Percentiles rank a stretch among this genome's conserved stretches.
These are phyloP conservation scores for Thaumatotibia leucotreta DNA, from an alignment of 1,140 invertebrate species.

Conservation along the genomic window DNA sequence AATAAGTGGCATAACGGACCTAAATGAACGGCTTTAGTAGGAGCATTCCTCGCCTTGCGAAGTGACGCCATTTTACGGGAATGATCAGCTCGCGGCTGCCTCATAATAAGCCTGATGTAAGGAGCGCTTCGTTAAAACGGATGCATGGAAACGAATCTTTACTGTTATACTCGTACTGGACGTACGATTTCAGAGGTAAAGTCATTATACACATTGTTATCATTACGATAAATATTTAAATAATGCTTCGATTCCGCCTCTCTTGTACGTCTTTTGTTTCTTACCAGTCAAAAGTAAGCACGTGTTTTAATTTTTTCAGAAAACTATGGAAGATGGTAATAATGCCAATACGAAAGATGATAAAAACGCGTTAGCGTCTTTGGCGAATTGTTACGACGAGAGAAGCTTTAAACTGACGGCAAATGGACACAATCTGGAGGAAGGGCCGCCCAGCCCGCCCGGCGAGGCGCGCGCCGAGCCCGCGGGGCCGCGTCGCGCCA, in stretches of 20 bases:
- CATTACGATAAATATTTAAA: constrained; percentile 59
- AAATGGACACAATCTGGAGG: constrained; percentile 60
- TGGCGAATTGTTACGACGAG: constrained; percentile 54
- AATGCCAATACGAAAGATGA: constrained; percentile 59
- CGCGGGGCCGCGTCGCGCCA: constrained; percentile 36
- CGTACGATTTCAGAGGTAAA: constrained; percentile 71
- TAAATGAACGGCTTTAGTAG: constrained; percentile 61
- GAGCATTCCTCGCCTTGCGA: constrained; percentile 65
- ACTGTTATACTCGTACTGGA: constrained; percentile 71
- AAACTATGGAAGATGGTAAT: constrained; percentile 76
- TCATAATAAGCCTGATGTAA: constrained; percentile 72
- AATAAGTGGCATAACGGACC: constrained; percentile 40
- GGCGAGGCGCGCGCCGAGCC: constrained; percentile 37
- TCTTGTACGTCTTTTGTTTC: constrained; percentile 72
- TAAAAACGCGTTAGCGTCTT: constrained; percentile 45
- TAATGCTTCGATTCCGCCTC: constrained; percentile 63
- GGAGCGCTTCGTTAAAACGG: constrained; percentile 62
- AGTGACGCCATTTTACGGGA: constrained; percentile 78
- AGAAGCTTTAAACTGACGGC: constrained; percentile 49
- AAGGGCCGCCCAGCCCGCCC: constrained; percentile 46
- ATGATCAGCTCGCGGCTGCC: constrained; percentile 75
- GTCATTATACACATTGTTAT: constrained; percentile 37
- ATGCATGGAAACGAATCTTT: constrained; percentile 71
- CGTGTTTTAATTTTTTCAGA: constrained; percentile 66
- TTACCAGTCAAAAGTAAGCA: constrained; percentile 47